Percentiles rank a stretch among this genome's conserved stretches.
phyloP scores from a whole-genome alignment of 1,140 invertebrate genomes.

The Proales similis region DNA sequence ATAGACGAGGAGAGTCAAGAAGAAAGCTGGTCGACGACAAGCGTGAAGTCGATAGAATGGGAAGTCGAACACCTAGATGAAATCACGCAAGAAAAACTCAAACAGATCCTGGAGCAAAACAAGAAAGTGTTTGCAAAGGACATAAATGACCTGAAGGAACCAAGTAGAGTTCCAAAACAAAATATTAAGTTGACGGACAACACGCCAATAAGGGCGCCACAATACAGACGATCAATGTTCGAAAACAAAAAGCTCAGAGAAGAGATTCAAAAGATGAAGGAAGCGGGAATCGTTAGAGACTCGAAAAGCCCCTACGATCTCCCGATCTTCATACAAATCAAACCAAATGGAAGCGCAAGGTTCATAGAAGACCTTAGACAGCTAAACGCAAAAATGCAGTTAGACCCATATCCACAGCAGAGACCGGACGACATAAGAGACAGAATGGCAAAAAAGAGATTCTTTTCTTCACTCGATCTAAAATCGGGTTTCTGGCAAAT shows the following conservation, averaged over 20 bases:
- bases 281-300: too few relatives aligned
- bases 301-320: too few relatives aligned
- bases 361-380: neutral
- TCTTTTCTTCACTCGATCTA: conserved; percentile 2
- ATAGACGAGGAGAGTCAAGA: too few relatives aligned
- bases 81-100: too few relatives aligned
- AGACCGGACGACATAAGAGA: too few relatives aligned
- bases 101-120: neutral
- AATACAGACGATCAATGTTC: neutral
- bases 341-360: neutral
- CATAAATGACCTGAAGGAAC: neutral
- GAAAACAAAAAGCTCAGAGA: conserved; percentile 15
- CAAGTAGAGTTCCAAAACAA: conserved; percentile 4
- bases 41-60: too few relatives aligned
- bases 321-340: too few relatives aligned
- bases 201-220: conserved; percentile 6
- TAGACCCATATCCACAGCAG: too few relatives aligned
- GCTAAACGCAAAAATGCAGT: conserved; percentile 1
- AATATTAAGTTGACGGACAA: conserved; percentile 15
- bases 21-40: too few relatives aligned
- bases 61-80: too few relatives aligned
- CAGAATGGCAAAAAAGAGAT: too few relatives aligned
- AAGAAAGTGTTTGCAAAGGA: conserved; percentile 1
- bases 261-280: conserved; percentile 10
- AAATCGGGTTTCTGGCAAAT: conserved; percentile 41